Conservation (phyloP, 2,113 vertebrate species). For the Coracopsis vasa region DNA sequence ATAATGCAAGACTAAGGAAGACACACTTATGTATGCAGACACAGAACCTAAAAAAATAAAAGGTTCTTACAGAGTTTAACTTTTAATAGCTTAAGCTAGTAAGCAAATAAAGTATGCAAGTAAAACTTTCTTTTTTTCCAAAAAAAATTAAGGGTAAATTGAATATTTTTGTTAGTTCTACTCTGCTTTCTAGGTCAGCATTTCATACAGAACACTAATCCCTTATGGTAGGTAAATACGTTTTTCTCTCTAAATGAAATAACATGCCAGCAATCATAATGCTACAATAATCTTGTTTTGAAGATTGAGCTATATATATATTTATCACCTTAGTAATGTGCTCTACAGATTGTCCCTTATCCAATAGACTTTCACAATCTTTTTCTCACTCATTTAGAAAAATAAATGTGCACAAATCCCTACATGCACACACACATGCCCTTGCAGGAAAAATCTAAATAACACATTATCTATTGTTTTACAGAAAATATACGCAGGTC, state of each 20-base stretch:
- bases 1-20: conserved; percentile 2
- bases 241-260: not conserved
- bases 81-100: not conserved
- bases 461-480: not conserved
- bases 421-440: accelerated
- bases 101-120: not conserved
- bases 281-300: not conserved
- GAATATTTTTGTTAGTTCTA: not conserved
- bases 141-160: not conserved
- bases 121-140: not conserved
- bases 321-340: not conserved
- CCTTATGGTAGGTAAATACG: not conserved
- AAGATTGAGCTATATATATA: not conserved
- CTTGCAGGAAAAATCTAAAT: not conserved
- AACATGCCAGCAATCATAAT: not conserved
- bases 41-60: not conserved
- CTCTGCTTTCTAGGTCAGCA: not conserved
- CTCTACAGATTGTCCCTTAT: not conserved
- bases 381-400: not conserved
- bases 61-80: not conserved
- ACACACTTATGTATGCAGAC: not conserved
- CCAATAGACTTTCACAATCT: not conserved
- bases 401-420: not conserved
- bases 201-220: not conserved
- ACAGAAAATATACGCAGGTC: not conserved